These are phyloP conservation scores for Drosophila rellima DNA, from an alignment of 2,888 invertebrate species.

Conservation along the genomic window DNA sequence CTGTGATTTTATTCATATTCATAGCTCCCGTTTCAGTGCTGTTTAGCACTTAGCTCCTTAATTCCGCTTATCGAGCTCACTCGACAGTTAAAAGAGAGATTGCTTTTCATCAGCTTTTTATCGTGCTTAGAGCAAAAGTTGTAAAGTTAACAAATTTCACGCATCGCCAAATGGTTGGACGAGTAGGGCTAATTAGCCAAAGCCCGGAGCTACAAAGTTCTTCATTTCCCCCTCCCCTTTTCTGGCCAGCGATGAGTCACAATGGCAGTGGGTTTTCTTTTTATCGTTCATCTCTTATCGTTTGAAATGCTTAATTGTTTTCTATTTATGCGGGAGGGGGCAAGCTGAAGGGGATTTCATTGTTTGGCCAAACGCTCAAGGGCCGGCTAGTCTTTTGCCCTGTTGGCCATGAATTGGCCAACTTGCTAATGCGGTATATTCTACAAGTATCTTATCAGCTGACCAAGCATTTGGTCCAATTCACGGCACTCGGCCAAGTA, in stretches of 20 bases:
- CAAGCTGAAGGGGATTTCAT: conserved; percentile 42
- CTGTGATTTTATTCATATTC: neutral
- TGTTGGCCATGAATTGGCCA: conserved; percentile 39
- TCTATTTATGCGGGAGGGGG: conserved; percentile 63
- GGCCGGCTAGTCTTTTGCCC: conserved; percentile 10
- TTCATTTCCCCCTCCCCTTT: conserved; percentile 9
- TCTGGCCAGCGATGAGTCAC: conserved; percentile 59
- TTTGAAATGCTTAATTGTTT: conserved; percentile 74
- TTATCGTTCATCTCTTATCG: conserved; percentile 73
- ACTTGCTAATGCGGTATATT: conserved; percentile 15
- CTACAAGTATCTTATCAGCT: conserved; percentile 41
- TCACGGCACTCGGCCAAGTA: conserved; percentile 18
- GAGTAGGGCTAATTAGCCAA: conserved; percentile 55
- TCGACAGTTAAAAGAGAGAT: conserved; percentile 18
- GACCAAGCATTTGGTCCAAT: conserved; percentile 21
- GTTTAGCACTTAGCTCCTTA: neutral
- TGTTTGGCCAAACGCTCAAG: conserved; percentile 70
- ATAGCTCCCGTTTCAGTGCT: neutral
- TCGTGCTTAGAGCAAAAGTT: conserved; percentile 57
- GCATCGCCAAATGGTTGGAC: conserved; percentile 55
- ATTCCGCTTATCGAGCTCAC: conserved; percentile 5
- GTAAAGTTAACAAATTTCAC: conserved; percentile 66
- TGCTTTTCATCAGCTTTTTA: conserved; percentile 67
- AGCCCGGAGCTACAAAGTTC: conserved; percentile 20
- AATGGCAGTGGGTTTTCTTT: conserved; percentile 23